A percentile compares a stretch with the other conserved stretches of the same genome.
These are phyloP conservation scores for Pitangus sulphuratus DNA, from an alignment of 2,797 vertebrate genomes.

Conservation along the genomic window DNA sequence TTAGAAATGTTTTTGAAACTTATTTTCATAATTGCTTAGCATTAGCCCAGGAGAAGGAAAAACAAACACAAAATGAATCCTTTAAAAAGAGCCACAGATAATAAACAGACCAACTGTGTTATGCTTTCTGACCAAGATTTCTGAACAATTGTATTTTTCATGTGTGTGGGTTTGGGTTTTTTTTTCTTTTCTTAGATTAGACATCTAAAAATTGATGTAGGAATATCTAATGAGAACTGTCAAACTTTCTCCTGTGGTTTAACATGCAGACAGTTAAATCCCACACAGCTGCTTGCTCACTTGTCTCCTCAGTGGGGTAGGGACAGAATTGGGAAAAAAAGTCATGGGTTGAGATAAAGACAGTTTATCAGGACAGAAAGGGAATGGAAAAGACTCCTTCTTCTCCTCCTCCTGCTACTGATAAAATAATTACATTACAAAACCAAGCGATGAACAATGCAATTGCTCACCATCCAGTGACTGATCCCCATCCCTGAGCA, in stretches of 20 bases:
- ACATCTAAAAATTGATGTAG: neutral
- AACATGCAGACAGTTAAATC: neutral
- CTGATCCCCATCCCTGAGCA: neutral
- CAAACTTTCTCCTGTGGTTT: neutral
- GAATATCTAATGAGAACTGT: neutral
- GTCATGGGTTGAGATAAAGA: neutral
- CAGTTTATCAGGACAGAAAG: neutral
- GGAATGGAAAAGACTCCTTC: neutral
- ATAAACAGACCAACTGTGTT: neutral
- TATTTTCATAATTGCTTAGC: neutral
- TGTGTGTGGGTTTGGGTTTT: rapidly evolving
- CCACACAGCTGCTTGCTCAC: neutral
- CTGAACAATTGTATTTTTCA: neutral
- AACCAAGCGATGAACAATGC: neutral
- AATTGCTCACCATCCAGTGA: neutral
- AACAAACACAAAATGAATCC: neutral
- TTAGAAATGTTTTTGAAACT: neutral
- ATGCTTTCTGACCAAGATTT: neutral
- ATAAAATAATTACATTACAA: neutral
- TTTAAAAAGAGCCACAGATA: neutral
- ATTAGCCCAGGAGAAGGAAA: neutral
- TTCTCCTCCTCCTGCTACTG: neutral
- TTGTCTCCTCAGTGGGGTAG: neutral
- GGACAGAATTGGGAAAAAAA: neutral
- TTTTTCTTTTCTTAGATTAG: neutral